Percentiles rank a stretch among this genome's conserved stretches.
Conservation (phyloP, 2,797 vertebrate genomes). For the Phalloptychus januarius region DNA sequence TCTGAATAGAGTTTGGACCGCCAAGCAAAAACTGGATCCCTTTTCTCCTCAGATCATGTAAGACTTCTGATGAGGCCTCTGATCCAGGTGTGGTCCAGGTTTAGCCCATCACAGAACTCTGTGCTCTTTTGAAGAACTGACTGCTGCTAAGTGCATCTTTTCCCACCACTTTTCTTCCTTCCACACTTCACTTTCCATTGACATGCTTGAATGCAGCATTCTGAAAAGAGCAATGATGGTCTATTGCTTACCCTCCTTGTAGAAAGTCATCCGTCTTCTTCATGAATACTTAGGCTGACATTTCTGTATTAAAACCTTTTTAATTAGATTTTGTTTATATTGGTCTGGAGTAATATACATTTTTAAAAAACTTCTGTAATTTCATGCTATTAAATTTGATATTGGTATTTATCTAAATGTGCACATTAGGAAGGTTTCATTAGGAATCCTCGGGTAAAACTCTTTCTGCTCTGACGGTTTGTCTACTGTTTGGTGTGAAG, state of each 20-base stretch:
- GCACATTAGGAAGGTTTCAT: slow-evolving; percentile 28
- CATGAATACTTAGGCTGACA: not conserved
- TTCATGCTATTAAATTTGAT: not conserved
- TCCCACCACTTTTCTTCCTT: not conserved
- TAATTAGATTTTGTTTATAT: not conserved
- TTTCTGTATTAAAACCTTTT: not conserved
- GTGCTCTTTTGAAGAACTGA: not conserved
- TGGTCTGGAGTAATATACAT: not conserved
- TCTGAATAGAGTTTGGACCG: not conserved
- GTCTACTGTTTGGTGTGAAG: not conserved
- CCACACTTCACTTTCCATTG: not conserved
- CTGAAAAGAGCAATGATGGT: not conserved
- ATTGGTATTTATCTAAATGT: slow-evolving; percentile 1
- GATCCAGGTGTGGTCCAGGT: not conserved
- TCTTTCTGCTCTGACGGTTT: not conserved
- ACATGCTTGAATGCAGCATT: not conserved
- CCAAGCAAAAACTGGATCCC: not conserved
- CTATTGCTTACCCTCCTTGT: not conserved
- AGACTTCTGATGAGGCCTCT: not conserved
- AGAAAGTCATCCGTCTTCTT: not conserved
- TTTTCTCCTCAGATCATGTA: not conserved
- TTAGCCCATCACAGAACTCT: not conserved
- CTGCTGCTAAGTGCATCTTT: not conserved
- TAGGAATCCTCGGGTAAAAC: not conserved
- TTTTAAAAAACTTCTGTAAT: not conserved